Evolutionary conservation across 2,113 vertebrate genomes (phyloP).

Genomic region (Anoplopoma fimbria): DNA sequence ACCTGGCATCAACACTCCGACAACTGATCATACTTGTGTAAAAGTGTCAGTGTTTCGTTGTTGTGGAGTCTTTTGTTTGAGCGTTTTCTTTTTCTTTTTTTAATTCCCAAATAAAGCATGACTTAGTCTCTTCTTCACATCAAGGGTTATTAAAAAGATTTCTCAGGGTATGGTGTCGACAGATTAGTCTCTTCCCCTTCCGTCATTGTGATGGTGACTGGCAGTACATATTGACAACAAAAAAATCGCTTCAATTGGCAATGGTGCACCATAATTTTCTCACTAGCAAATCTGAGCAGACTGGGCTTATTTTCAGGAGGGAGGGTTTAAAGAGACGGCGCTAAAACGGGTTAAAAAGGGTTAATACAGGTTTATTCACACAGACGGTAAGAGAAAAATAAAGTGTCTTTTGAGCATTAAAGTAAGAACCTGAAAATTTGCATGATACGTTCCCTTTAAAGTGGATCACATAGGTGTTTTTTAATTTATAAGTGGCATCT

Average conservation of each 20-base stretch:
- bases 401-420: background rate
- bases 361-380: too few species aligned
- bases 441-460: background rate
- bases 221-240: constrained; percentile 19
- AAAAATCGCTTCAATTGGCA: constrained; percentile 20
- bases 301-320: too few species aligned
- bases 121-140: constrained; percentile 32
- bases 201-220: constrained; percentile 24
- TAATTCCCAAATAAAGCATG: background rate
- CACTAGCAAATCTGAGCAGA: too few species aligned
- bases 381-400: too few species aligned
- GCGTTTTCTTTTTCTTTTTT: constrained; percentile 6
- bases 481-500: background rate
- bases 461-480: background rate
- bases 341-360: too few species aligned
- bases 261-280: too few species aligned
- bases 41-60: constrained; percentile 39
- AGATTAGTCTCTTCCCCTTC: constrained; percentile 30
- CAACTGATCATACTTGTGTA: constrained; percentile 52
- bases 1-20: constrained; percentile 32
- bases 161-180: constrained; percentile 12
- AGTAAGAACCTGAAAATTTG: background rate
- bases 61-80: constrained; percentile 46
- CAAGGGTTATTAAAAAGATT: constrained; percentile 16
- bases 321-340: too few species aligned